Conservation (phyloP, 2,888 invertebrate genomes). For the Catotricha subobsoleta region DNA sequence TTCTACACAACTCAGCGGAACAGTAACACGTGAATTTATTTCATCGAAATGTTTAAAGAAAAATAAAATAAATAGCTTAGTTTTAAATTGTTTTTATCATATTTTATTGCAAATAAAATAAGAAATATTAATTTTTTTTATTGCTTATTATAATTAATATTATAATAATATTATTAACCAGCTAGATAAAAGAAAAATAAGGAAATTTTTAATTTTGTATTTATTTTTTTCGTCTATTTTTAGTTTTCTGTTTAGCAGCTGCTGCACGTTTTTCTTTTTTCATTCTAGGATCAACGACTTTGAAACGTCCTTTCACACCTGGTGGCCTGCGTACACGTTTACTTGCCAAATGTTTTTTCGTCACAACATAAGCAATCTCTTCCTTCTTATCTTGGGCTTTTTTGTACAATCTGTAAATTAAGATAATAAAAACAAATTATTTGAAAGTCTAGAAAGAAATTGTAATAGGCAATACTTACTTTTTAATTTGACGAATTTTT, state of each 20-base stretch:
- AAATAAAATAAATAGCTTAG: no score
- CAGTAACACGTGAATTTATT: no score
- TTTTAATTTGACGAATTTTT: conserved; percentile 80
- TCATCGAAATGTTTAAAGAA: no score
- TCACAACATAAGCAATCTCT: conserved; percentile 83
- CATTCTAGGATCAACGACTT: conserved; percentile 89
- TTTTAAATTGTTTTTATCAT: no score
- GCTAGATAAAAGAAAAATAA: not conserved
- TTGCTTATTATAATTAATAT: no score
- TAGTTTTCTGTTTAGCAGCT: conserved; percentile 15
- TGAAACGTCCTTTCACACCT: conserved; percentile 82
- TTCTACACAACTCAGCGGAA: no score
- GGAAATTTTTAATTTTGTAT: not conserved
- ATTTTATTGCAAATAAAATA: no score
- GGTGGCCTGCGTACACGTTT: conserved; percentile 61
- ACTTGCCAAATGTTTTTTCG: conserved; percentile 67
- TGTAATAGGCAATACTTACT: conserved; percentile 34
- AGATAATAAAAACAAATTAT: conserved; percentile 6
- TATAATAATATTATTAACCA: no score
- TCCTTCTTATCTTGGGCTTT: conserved; percentile 75
- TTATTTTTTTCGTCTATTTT: conserved; percentile 1
- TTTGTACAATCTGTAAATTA: conserved; percentile 58
- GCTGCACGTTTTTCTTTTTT: conserved; percentile 74
- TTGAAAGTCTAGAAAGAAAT: conserved; percentile 4
- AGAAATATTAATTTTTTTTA: no score